Evolutionary conservation across 2,888 invertebrate species (phyloP).

Genomic region (Erpobdella octoculata): DNA sequence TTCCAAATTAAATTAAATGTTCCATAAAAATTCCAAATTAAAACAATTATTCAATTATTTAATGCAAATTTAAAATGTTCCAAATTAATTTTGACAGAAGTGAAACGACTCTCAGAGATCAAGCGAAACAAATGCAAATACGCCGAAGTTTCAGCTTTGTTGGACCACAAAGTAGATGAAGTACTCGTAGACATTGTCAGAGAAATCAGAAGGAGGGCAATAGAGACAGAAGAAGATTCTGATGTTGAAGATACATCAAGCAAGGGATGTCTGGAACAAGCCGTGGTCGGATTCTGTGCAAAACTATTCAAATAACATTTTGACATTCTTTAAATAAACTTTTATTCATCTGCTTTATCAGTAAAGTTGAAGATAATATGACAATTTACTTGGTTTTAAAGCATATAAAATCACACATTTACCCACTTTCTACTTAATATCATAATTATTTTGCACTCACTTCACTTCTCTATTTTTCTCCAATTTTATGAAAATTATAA

Average conservation of each 20-base stretch:
- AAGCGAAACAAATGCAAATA: constrained; percentile 13
- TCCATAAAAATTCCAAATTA: neutral
- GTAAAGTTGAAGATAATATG: no score
- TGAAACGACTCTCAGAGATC: neutral
- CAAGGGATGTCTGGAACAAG: constrained; percentile 24
- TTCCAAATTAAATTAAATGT: no score
- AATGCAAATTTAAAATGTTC: neutral
- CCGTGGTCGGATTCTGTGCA: constrained; percentile 18
- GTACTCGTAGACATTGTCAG: neutral
- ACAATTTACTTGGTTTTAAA: no score
- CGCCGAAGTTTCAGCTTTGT: constrained; percentile 16
- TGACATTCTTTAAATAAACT: no score
- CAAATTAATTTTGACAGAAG: neutral
- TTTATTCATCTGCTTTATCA: no score
- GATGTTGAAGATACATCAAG: constrained; percentile 1
- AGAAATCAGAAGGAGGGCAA: neutral
- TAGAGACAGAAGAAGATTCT: neutral
- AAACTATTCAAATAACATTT: constrained; percentile 31
- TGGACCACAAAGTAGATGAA: constrained; percentile 20
- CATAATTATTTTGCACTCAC: no score
- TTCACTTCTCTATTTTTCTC: no score
- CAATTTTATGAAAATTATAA: no score
- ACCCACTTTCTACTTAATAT: no score
- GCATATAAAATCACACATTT: no score
- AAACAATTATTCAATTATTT: no score